Base-by-base conservation (phyloP, 2,888 invertebrate genomes). In the Tiphia femorata region DNA sequence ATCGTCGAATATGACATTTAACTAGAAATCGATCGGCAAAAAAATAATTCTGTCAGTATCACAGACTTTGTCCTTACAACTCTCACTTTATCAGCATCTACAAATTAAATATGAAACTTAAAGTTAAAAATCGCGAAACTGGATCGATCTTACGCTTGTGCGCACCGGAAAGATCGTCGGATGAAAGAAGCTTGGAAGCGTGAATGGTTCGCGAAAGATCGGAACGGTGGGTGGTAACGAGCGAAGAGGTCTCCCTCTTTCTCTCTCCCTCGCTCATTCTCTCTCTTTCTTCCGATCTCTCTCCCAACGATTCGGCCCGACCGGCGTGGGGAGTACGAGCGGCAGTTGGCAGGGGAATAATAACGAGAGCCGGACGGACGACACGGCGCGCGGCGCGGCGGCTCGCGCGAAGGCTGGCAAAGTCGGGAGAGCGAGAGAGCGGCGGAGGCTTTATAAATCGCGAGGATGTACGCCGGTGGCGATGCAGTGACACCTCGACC, bases 381-480 rank as follows among this genome's bases (percentile, higher is more conserved):
- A 65, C 62, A 58, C 19, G 47, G 61, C 51, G 35, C 55, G 37
- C 25, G 16, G 57, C 50, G 59, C 62, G 49, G 53, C 47, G 3
- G 54, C 30, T 50, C 55, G 56, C 49, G 53, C 49, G 55, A 14
- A 14, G 3, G 8, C 25, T 8, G 25, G 8, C 25, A 37, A 19
- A 37, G 19, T 21, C 17, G 17, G 27, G 44, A 30, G 44, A 59
- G 61, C 54, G 52, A 64, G 57, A 65, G 61, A 65, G 66, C 61
- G 67, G 51, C 62, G 59, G 66, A 51, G 70, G 66, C 75, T 73
- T 75, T 75, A 75, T 76, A 76, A 76, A 74, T 75, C 71, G 74
- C 71, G 74, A 71, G 72, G 73, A 76, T 76, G 74, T 64, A 57
- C 60, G 57, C 64, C 64, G 49, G 63, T 56, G 49, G 33, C 62